Base-by-base conservation (phyloP, 2,888 invertebrate genomes). In the Napeogenes sylphis region DNA sequence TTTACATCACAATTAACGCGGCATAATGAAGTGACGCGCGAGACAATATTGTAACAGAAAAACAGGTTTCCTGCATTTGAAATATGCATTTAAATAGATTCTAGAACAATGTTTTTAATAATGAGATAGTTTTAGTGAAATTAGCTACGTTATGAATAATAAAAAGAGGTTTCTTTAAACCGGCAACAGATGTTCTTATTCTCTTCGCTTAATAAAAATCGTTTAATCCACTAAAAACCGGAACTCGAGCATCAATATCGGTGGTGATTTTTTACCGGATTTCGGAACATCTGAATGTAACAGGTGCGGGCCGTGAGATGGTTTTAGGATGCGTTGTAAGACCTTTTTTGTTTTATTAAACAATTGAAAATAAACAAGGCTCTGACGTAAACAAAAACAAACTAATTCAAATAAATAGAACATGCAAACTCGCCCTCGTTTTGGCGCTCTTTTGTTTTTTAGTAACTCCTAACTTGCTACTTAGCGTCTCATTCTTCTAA, bases 391-490 rank as follows among this genome's bases (percentile, higher is more conserved):
- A 57, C 53, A 53, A 38, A 57, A 45, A 42, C 53, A 38, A 14
- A 64, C 45, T 51, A 46, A 32, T 30, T 55, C 58, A 62, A 65
- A 77, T 83, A 84, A 83, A 83, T 80, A 78, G 75, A 80, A 83
- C 87, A 86, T 81, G 84, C 85, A 82, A 85, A 85, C 83, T 81
- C 83, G 78, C 81, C 85, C 67, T 70, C 69, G 73, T 73, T 72
- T 73, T 71, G 10, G 62, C 68, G 65, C 73, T 21, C 79, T 79
- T 84, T 81, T 79, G 80, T 80, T 82, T 83, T 82, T 83, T 84
- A 84, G 79, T 74, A 42, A 42, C 81, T 77, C 75, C 80, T 76
- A 90, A 90, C 90, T 90, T 89, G 84, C 87, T 86, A 90, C 90
- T 90, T 90, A 88, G 75, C 79, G 78, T 85, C 85, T 83, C 83